These are phyloP conservation scores for Climacteris rufus DNA, from an alignment of 2,113 vertebrate genomes.

Conservation along the genomic window DNA sequence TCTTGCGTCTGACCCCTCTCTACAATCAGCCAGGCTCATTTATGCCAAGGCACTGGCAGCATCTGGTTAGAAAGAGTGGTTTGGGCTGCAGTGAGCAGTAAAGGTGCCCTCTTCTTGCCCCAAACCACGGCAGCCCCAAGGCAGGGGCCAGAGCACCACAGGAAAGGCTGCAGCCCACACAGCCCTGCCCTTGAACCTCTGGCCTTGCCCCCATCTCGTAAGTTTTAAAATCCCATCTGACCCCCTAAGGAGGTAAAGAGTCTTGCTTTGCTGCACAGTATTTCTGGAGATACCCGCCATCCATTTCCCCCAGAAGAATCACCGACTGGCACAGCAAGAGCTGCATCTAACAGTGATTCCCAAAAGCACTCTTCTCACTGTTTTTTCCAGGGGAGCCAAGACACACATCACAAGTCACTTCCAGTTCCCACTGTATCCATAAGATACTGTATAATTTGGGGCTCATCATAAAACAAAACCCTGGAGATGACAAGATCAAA, in stretches of 20 bases:
- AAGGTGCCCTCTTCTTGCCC: not conserved
- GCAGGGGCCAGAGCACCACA: rapidly evolving
- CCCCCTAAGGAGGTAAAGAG: not conserved
- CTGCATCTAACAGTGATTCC: not conserved
- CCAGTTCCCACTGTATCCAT: not conserved
- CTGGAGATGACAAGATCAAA: not conserved
- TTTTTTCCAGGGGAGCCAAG: not conserved
- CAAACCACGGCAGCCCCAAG: rapidly evolving
- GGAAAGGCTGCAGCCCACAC: not conserved
- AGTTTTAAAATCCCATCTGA: not conserved
- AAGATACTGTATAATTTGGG: not conserved
- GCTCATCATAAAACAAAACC: not conserved
- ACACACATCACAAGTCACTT: not conserved
- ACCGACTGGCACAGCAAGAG: not conserved
- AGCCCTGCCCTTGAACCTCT: not conserved
- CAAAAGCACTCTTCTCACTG: not conserved
- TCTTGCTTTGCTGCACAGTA: not conserved
- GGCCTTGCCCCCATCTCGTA: not conserved
- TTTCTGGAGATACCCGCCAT: not conserved
- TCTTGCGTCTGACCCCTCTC: no score
- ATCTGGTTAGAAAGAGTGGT: no score
- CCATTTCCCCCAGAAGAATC: not conserved
- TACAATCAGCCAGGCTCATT: not conserved
- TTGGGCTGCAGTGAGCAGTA: no score
- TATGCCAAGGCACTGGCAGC: not conserved